These are phyloP conservation scores for Gobionotothen gibberifrons DNA, from an alignment of 2,797 vertebrate genomes.

Conservation along the genomic window DNA sequence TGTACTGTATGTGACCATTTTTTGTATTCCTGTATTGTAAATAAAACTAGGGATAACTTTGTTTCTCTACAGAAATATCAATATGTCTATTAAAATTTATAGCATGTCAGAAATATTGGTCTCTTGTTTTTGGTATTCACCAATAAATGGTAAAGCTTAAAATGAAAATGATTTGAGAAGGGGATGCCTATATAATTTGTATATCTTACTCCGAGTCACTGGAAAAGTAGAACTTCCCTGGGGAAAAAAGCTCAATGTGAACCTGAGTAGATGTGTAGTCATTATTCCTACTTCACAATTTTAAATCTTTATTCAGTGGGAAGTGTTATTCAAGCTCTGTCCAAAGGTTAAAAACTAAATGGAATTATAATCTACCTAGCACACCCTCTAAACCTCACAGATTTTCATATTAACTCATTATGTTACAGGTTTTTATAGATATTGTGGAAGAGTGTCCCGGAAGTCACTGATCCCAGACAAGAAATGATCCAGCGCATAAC, in stretches of 20 bases:
- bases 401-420: background rate
- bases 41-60: conserved; percentile 88
- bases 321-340: background rate
- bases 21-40: conserved; percentile 88
- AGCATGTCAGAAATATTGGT: conserved; percentile 82
- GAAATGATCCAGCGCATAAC: background rate
- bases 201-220: background rate
- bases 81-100: conserved; percentile 90
- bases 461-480: too few relatives aligned
- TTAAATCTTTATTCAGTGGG: background rate
- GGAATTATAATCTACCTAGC: background rate
- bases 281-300: background rate
- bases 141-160: background rate
- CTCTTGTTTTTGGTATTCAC: conserved; percentile 39
- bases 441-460: background rate
- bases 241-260: background rate
- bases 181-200: background rate
- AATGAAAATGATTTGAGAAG: background rate
- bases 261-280: background rate
- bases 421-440: background rate
- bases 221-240: background rate
- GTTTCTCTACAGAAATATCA: conserved; percentile 87
- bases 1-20: conserved; percentile 86
- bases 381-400: background rate
- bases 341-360: background rate